A percentile compares a stretch with the other conserved stretches of the same genome.
Evolutionary conservation across 2,888 invertebrate species (phyloP).

Genomic region (Lithosia quadra): DNA sequence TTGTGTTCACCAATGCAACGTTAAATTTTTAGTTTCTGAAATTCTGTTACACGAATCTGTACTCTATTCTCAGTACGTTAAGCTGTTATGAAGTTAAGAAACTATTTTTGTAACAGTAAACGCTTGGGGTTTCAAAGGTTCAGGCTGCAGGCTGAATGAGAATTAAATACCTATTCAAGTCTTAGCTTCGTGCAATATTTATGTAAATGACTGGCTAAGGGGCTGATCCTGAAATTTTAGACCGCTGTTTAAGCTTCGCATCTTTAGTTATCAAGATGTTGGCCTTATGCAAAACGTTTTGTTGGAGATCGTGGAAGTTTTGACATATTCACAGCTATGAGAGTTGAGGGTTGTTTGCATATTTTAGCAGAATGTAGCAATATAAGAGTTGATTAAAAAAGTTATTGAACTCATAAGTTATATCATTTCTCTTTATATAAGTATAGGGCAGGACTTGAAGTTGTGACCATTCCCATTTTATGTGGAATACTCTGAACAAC

Average conservation of each 20-base stretch:
- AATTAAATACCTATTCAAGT: conserved; percentile 73
- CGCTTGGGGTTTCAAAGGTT: conserved; percentile 34
- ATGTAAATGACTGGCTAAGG: conserved; percentile 64
- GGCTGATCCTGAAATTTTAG: conserved; percentile 54
- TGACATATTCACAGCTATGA: conserved; percentile 15
- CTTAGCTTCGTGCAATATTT: conserved; percentile 67
- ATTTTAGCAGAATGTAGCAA: background rate
- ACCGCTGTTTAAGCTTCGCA: conserved; percentile 40
- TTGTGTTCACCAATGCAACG: conserved; percentile 34
- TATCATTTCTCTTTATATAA: too few species aligned
- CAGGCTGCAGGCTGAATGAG: conserved; percentile 66
- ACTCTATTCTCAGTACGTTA: conserved; percentile 27
- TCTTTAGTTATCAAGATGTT: conserved; percentile 42
- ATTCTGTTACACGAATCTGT: conserved; percentile 23
- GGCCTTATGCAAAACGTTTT: conserved; percentile 36
- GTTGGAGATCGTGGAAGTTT: conserved; percentile 28
- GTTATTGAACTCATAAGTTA: background rate
- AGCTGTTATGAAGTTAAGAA: background rate
- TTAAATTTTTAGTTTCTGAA: conserved; percentile 19
- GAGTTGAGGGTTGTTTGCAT: conserved; percentile 9
- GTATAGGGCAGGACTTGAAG: too few species aligned
- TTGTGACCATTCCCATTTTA: too few species aligned
- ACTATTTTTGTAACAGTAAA: conserved; percentile 11
- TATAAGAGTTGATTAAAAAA: background rate
- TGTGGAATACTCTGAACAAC: too few species aligned